phyloP scores from a whole-genome alignment of 2,113 vertebrate species.

The Heterotis niloticus region DNA sequence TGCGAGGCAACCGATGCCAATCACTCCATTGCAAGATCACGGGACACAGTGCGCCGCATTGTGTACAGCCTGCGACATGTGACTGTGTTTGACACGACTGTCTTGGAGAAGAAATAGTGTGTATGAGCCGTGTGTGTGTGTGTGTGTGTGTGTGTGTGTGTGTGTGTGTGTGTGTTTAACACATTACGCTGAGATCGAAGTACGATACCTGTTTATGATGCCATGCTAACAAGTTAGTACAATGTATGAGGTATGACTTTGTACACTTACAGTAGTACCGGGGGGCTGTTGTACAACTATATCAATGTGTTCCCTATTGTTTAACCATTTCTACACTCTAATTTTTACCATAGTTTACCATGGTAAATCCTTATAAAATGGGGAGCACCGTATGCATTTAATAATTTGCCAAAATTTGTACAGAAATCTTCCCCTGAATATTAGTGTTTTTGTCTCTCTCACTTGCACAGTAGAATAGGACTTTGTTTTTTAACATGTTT shows the following conservation, averaged over 20 bases:
- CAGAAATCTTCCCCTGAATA: conserved; percentile 52
- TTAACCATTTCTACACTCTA: conserved; percentile 20
- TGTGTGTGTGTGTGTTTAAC: conserved; percentile 11
- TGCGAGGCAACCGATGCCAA: no score
- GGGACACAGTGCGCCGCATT: background rate
- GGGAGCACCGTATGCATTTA: conserved; percentile 42
- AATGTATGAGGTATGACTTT: conserved; percentile 21
- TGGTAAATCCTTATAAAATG: conserved; percentile 43
- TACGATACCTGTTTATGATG: background rate
- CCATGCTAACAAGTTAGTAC: conserved; percentile 20
- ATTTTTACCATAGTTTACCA: conserved; percentile 39
- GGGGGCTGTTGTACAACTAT: conserved; percentile 11
- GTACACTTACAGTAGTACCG: conserved; percentile 11
- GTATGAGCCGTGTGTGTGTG: conserved; percentile 23
- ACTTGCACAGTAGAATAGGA: conserved; percentile 69
- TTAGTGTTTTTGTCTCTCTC: conserved; percentile 57
- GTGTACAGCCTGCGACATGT: background rate
- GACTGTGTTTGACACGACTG: background rate
- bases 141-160: conserved; percentile 9
- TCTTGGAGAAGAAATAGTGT: background rate
- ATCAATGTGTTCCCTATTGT: conserved; percentile 15
- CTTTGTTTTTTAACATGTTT: conserved; percentile 61
- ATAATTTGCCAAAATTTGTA: conserved; percentile 58
- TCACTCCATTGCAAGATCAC: no score
- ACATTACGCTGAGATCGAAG: conserved; percentile 7